Base-by-base conservation (phyloP, 2,888 invertebrate genomes). In the Cephus nigrinus region DNA sequence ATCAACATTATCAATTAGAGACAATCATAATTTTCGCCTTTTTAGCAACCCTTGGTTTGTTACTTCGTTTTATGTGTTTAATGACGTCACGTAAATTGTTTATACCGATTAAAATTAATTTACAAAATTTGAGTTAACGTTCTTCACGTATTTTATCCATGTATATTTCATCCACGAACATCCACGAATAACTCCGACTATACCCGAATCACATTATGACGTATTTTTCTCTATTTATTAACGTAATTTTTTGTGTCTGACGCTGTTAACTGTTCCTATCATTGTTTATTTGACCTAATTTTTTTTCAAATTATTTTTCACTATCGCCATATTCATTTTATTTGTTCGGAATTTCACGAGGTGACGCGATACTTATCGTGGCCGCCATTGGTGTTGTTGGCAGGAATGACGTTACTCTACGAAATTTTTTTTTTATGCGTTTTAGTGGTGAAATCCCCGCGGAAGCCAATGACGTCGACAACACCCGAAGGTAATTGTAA, bases 371-470 rank as follows among this genome's bases (percentile, higher is more conserved):
- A 5, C 40, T 40, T 23, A 23, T 40, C 40, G 40, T 1, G 40
- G 40, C 23, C 40, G 40, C 40, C 40, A 55, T 55, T 55, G 23
- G 40, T 55, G 40, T 55, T 23, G 23, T 55, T 55, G 9, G 23
- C 40, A 15, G 5, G 40, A 55, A 55, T 55, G 23, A 23, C 40
- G 40, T 55, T 23, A 55, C 40, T 55, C 40, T 23, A 55, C 40
- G 40, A 55, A 23, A 55, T 81, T 83, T 83, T 85, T 85, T 89
- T 89, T 90, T 88, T 91, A 87, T 92, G 87, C 90, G 89, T 92
- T 92, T 91, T 92, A 93, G 93, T 91, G 91, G 91, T 92, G 92
- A 92, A 91, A 91, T 89, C 92, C 89, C 90, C 92, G 90, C 92
- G 92, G 92, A 92, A 92, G 91, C 90, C 91, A 88, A 89, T 92